Base-by-base conservation (phyloP, 2,113 vertebrate species). In the Pangasianodon hypophthalmus region DNA sequence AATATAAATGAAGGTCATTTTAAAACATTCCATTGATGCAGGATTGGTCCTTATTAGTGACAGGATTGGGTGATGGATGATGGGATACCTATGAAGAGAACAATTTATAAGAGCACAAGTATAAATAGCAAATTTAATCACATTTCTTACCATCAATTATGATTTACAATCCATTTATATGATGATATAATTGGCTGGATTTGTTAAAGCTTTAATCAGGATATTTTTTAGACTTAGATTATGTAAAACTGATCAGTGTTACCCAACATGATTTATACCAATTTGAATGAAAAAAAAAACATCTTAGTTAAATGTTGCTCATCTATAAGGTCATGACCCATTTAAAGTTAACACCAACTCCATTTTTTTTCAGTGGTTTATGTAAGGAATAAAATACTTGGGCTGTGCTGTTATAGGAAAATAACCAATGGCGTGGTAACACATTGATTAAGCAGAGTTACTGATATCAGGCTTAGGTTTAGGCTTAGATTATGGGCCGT, bases 61-160 rank as follows among this genome's bases (percentile, higher is more conserved):
- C 37, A 69, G 87, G 62, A n/a, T 83, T 29, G 48, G 52, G 0
- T 18, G 50, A 54, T 37, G 62, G 58, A 85, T 89, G 54, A 62
- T 79, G 71, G 24, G 24, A 85, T 41, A 85, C 88, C 88, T 86
- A 6, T 14, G 48, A 71, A 85, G 26, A 89, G 19, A 54, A 85
- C 10, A 88, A 29, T 41, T 21, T 83, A 16, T 41, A 48, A 37
- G 18, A 5, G n/a, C 81, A 84, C 81, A 85, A 13, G 77, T 14
- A 48, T 50, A n/a, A 32, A 81, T 18, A 52, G 3, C 8, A 48
- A 24, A 79, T 24, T 46, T 48, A 8, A 14, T 48, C 44, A 46
- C 41, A 46, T 21, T 77, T 73, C 19, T 73, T 44, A 4, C 26
- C 11, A 69, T 69, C n/a, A 9, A 32, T 37, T 37, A 37, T 37